These are phyloP conservation scores for Tenthredo mesomela DNA, from an alignment of 2,888 invertebrate genomes.

Conservation along the genomic window DNA sequence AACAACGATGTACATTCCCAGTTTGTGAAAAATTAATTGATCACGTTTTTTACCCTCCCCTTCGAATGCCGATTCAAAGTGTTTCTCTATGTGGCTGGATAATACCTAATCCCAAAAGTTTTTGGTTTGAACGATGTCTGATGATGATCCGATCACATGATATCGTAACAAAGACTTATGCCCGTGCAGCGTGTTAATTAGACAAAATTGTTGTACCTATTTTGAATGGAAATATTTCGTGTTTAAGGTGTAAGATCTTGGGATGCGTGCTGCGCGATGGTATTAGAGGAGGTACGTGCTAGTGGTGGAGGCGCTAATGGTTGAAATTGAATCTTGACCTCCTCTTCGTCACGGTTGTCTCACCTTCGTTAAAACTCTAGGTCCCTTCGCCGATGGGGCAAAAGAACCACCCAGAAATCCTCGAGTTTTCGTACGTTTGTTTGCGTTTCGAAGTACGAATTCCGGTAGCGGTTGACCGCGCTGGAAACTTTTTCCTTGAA, in stretches of 20 bases:
- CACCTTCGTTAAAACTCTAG: slow-evolving; percentile 41
- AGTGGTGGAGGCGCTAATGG: slow-evolving; percentile 15
- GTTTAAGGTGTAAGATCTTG: neutral
- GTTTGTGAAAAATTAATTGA: neutral
- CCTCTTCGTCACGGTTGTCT: slow-evolving; percentile 34
- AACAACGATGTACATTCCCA: neutral
- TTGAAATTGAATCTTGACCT: slow-evolving; percentile 42
- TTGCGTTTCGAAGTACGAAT: slow-evolving; percentile 29
- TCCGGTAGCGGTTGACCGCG: neutral
- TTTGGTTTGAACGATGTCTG: neutral
- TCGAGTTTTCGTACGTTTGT: slow-evolving; percentile 26
- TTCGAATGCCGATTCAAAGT: neutral
- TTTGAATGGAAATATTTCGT: slow-evolving; percentile 1
- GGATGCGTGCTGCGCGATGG: neutral
- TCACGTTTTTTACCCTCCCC: neutral
- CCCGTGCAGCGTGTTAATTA: slow-evolving; percentile 11
- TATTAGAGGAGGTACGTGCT: neutral
- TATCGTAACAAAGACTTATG: slow-evolving; percentile 2
- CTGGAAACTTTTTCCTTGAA: slow-evolving; percentile 21
- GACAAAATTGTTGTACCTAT: neutral
- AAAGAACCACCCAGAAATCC: neutral
- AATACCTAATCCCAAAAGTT: neutral
- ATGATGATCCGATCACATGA: neutral
- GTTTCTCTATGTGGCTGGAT: neutral
- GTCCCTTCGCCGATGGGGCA: slow-evolving; percentile 6